Percentiles rank a stretch among this genome's conserved stretches.
These are phyloP conservation scores for Siniperca obscura DNA, from an alignment of 2,797 vertebrate genomes.

Conservation along the genomic window DNA sequence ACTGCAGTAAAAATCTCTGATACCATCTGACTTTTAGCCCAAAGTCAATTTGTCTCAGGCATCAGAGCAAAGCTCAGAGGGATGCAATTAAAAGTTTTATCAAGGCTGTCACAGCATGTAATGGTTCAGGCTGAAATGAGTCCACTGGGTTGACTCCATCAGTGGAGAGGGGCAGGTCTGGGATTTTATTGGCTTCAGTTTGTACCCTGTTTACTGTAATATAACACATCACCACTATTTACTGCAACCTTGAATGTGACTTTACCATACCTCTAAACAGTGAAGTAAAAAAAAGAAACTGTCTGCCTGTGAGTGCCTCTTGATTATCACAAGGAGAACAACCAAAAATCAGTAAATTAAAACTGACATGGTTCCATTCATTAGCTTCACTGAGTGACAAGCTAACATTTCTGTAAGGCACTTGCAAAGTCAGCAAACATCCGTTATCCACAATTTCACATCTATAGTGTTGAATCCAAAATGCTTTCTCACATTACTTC, in stretches of 20 bases:
- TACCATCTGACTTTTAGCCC: conserved; percentile 76
- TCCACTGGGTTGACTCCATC: conserved; percentile 58
- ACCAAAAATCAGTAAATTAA: neutral
- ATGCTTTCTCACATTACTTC: neutral
- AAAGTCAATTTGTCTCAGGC: conserved; percentile 77
- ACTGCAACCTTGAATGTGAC: conserved; percentile 53
- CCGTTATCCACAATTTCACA: neutral
- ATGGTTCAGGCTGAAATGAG: conserved; percentile 65
- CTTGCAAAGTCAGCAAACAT: neutral
- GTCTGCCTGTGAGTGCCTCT: too few species aligned
- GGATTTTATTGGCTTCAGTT: conserved; percentile 48
- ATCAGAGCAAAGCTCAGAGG: conserved; percentile 67
- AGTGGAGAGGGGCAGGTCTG: conserved; percentile 30
- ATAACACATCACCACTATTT: conserved; percentile 45
- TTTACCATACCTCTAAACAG: conserved; percentile 23
- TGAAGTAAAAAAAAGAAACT: neutral
- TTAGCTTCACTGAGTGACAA: too few species aligned
- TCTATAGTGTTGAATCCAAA: neutral
- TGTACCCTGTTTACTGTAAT: conserved; percentile 56
- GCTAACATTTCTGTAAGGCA: too few species aligned
- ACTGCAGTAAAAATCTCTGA: conserved; percentile 68
- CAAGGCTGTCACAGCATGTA: conserved; percentile 74
- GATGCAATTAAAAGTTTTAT: conserved; percentile 81
- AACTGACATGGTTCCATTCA: neutral
- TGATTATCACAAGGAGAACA: neutral